phyloP scores from a whole-genome alignment of 2,113 vertebrate genomes.

The Embiotoca jacksoni region DNA sequence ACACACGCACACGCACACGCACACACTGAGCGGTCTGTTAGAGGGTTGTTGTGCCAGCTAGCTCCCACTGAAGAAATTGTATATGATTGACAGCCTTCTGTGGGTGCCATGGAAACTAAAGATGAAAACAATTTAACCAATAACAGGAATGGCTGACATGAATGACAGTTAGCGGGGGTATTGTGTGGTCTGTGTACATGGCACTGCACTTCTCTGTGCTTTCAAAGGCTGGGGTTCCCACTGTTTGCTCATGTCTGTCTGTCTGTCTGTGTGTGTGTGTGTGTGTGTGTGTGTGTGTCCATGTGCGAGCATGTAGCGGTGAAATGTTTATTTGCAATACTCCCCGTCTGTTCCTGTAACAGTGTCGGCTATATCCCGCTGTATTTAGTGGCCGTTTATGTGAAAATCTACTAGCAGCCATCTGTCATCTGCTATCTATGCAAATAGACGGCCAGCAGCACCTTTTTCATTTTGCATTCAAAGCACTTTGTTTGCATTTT shows the following conservation, averaged over 20 bases:
- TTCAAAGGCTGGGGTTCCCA: constrained; percentile 39
- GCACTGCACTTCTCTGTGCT: constrained; percentile 33
- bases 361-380: constrained; percentile 60
- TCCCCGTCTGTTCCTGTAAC: constrained; percentile 63
- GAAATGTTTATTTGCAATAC: constrained; percentile 66
- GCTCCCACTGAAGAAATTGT: constrained; percentile 40
- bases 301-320: constrained; percentile 50
- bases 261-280: background rate
- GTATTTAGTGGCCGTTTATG: constrained; percentile 71
- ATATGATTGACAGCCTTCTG: constrained; percentile 57
- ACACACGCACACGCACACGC: background rate
- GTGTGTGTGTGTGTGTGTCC: background rate
- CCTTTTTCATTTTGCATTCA: constrained; percentile 62
- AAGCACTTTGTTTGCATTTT: constrained; percentile 67
- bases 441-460: constrained; percentile 65
- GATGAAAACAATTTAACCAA: constrained; percentile 38
- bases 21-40: background rate
- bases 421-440: constrained; percentile 74
- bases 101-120: constrained; percentile 62
- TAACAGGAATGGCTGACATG: constrained; percentile 45
- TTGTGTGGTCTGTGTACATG: constrained; percentile 30
- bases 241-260: constrained; percentile 38
- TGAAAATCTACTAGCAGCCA: constrained; percentile 59
- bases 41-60: constrained; percentile 4
- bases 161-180: constrained; percentile 40